Base-by-base conservation (phyloP, 2,797 vertebrate species). In the Limnodromus scolopaceus region DNA sequence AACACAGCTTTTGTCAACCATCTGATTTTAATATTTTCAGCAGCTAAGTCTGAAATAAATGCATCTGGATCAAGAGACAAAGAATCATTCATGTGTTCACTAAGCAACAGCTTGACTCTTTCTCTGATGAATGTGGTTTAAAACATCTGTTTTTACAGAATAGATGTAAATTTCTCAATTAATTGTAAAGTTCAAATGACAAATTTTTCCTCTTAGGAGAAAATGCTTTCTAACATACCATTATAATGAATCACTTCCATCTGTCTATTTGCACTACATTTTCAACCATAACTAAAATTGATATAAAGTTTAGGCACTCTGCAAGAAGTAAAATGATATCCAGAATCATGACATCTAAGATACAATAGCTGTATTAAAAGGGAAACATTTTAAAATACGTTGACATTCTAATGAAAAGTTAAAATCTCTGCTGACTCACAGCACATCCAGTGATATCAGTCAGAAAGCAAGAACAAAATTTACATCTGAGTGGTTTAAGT, bases 201-300 rank as follows among this genome's bases (percentile, higher is more conserved):
- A 95, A 92, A 71, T 58, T 38, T 82, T 86, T 92, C 36, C 18
- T 78, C 87, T 69, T 53, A 91, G 65, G 53, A 88, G 61, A 87
- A 95, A 91, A 96, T 55, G 49, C 74, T 92, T 96, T 83, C 92
- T 77, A 92, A 76, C 39, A 36, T 48, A 34, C 13, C 53, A 57
- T 84, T 95, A 75, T 41, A 95, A 66, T 91, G 57, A 95, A 80
- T 89, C 66, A 80, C n/a, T 92, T 84, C 80, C 64, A 92, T 89
- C 58, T 84, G 66, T 79, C 75, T 95, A 80, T 88, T 95, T 92
- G 84, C 41, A 66, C 53, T 90, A 48, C n/a, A 66, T 92, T 87
- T 89, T 84, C 58, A 82, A 24, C 34, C 36, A 27, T 63, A 78
- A 76, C 57, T 70, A 28, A 75, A 96, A 93, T 25, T 45, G 28